Evolutionary conservation across 2,797 vertebrate genomes (phyloP), one percentile per base, ranked within the genome.

Genomic region (Rhodeus uyekii): DNA sequence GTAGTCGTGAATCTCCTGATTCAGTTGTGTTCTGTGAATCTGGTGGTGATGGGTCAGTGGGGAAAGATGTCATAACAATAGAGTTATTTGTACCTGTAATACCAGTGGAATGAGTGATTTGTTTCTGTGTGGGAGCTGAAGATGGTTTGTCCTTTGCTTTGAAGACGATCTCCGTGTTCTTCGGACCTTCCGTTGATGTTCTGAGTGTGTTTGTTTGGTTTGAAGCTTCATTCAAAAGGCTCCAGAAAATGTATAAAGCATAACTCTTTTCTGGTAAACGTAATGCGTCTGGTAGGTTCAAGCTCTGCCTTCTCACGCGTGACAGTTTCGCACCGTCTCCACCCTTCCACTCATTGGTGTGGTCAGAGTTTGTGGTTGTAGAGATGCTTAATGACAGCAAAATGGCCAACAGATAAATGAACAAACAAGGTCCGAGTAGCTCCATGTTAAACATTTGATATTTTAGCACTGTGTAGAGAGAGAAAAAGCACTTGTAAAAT

Each of bases 391-490:
- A 0, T 24, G 39, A 72, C 42, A 50, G 55, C 32, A 64, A 36
- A n/a, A 61, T 68, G 27, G 65, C 34, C 19, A 79, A 79, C 18
- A 79, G 13, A 58, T 6, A 72, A 65, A 65, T 29, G 16, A 36
- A 68, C 29, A 78, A 65, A 67, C 24, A 53, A 68, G 9, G 48
- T 78, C 63, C 29, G 18, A 29, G 46, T 27, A 38, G 24, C 18
- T 80, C 55, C 78, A 73, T 80, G 58, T 81, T 69, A 63, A 53
- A 55, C 63, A 16, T 60, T 39, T 42, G 8, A 27, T n/a, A 34
- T 74, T 61, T 81, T 64, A 50, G n/a, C 8, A 7, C 76, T 68
- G 64, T 39, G 64, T 27, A 48, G 42, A 53, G n/a, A 50, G 19
- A 34, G 36, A 24, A 24, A 48, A 24, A 36, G 36, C 27, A 14